phyloP scores from a whole-genome alignment of 2,797 vertebrate genomes.

The Hydrophis major region DNA sequence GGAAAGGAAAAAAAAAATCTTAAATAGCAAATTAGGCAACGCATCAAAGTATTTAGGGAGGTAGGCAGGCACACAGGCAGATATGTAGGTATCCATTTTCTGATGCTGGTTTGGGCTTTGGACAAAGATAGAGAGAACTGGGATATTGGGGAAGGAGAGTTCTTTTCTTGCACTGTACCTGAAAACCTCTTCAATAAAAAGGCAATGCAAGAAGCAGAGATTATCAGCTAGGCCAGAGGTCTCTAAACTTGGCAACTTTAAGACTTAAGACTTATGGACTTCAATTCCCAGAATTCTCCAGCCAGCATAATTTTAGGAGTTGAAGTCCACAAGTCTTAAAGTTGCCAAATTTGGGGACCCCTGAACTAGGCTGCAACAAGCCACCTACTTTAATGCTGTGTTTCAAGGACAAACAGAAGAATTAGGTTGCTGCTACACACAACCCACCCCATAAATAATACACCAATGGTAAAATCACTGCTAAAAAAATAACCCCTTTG shows the following conservation, averaged over 20 bases:
- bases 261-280: too few species aligned
- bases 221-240: background rate
- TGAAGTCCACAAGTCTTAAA: too few species aligned
- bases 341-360: too few species aligned
- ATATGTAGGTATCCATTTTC: background rate
- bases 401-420: background rate
- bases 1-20: background rate
- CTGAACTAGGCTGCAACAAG: background rate
- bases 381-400: background rate
- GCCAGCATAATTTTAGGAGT: too few species aligned
- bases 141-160: background rate
- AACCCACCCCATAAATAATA: background rate
- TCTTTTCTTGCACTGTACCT: background rate
- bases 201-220: background rate
- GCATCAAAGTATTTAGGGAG: background rate
- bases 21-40: background rate
- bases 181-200: background rate
- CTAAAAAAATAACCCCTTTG: background rate
- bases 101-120: background rate
- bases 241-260: too few species aligned
- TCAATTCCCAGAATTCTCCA: too few species aligned
- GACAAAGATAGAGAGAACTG: background rate
- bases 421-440: background rate
- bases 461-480: background rate
- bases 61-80: background rate